These are phyloP conservation scores for Epizoanthus fatuus DNA, from an alignment of 92 coral and sea anemone genomes.

Conservation along the genomic window DNA sequence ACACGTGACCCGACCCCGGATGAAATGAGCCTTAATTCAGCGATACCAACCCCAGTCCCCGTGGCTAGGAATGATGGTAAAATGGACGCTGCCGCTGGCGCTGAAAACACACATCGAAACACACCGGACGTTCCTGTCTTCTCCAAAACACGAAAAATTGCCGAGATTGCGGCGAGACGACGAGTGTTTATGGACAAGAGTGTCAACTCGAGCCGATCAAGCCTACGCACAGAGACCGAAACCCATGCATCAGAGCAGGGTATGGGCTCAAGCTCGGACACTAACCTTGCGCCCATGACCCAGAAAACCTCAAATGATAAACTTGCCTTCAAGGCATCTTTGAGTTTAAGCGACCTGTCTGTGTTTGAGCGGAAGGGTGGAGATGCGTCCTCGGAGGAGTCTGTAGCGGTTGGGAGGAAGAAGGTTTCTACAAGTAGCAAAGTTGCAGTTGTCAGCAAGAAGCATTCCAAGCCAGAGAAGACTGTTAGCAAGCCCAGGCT, in stretches of 20 bases:
- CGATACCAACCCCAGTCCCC: constrained; percentile 48
- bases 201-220: constrained; percentile 55
- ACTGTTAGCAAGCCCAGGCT: constrained; percentile 53
- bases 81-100: constrained; percentile 5
- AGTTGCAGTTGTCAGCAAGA: constrained; percentile 10
- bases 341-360: constrained; percentile 85
- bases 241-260: constrained; percentile 68
- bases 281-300: constrained; percentile 42
- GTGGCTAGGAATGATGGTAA: constrained; percentile 18
- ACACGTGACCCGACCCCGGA: constrained; percentile 59
- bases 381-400: constrained; percentile 81
- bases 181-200: constrained; percentile 73
- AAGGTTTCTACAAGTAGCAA: constrained; percentile 36
- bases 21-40: constrained; percentile 41
- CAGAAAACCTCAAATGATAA: constrained; percentile 45
- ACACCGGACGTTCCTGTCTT: constrained; percentile 76
- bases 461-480: constrained; percentile 16
- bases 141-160: constrained; percentile 81
- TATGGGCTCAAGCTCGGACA: constrained; percentile 58
- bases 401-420: constrained; percentile 63
- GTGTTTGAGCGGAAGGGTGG: constrained; percentile 74
- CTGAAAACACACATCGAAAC: constrained; percentile 9
- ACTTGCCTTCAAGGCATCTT: constrained; percentile 74
- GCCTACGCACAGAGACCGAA: constrained; percentile 71
- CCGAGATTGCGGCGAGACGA: constrained; percentile 86